Conservation (phyloP, 35 echinoderm and acorn worm genomes). For the Diadema setosum region DNA sequence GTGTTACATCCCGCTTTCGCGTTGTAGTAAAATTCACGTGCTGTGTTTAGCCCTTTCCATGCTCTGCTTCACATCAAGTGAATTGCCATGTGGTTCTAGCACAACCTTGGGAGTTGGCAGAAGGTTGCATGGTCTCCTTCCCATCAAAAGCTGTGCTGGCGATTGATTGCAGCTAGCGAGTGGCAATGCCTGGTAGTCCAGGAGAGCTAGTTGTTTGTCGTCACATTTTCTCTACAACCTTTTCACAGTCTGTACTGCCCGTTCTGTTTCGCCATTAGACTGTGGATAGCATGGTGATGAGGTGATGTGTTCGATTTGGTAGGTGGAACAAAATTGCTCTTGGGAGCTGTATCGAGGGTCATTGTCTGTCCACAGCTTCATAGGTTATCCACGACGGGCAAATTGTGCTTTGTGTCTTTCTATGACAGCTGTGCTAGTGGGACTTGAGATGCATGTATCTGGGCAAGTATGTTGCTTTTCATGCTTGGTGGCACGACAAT, state of each 20-base stretch:
- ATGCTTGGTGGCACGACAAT: constrained; percentile 3
- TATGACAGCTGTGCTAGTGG: not conserved
- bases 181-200: no score
- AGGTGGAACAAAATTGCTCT: constrained; percentile 55
- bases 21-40: constrained; percentile 39
- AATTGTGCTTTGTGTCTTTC: constrained; percentile 62
- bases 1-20: constrained; percentile 13
- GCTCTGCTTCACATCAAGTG: no score
- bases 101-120: no score
- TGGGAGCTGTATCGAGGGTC: constrained; percentile 55
- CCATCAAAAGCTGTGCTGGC: no score
- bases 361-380: constrained; percentile 55
- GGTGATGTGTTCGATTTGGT: constrained; percentile 35
- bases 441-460: not conserved
- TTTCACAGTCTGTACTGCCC: constrained; percentile 78
- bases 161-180: no score
- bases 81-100: no score
- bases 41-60: no score
- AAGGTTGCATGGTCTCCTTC: no score
- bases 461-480: not conserved
- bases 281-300: constrained; percentile 48
- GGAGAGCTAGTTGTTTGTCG: no score
- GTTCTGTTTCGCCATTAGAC: constrained; percentile 64
- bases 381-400: constrained; percentile 49
- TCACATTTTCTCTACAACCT: constrained; percentile 34